Base-by-base conservation (phyloP, 2,888 invertebrate genomes). In the Drosophila buzzatii region DNA sequence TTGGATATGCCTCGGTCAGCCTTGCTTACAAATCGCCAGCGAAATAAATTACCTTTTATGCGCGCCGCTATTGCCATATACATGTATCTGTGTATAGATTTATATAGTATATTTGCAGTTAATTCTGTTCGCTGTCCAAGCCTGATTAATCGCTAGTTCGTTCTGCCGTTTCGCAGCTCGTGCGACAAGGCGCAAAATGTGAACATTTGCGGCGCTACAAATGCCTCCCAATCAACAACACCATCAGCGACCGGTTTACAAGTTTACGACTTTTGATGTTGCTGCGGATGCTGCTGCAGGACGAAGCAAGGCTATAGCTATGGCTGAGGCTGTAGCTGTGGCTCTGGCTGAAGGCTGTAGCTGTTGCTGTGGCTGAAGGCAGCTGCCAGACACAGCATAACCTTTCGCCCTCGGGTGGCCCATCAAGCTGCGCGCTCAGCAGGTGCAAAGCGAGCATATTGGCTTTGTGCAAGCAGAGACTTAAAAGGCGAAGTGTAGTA, bases 181-280 rank as follows among this genome's bases (percentile, higher is more conserved):
- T 66, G 60, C 39, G 67, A 55, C 14, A 55, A 69, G 52, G 65
- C 52, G 31, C 49, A 76, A 89, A 89, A 86, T 89, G 83, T 82
- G 73, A 75, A 73, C 88, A 86, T 86, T 87, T 87, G 86, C 71
- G 75, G 77, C 77, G 76, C 64, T 73, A 67, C 73, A 79, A 86
- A 88, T 78, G 85, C 79, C 72, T 51, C 64, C 74, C 87, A 88
- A 88, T 88, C 87, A 89, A 79, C 89, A 70, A 88, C 89, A 82
- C 90, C 90, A 88, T 88, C 90, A 90, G 82, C 71, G 78, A 59
- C 84, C 76, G 80, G 72, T 76, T 84, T 77, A 86, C 79, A 81
- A 84, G 73, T 74, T 84, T 82, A 84, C 81, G 87, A 89, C 89
- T 84, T 90, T 80, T 90, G 86, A 89, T 90, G 82, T 76, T 55